Conservation (phyloP, 2,113 vertebrate species). For the Ellobius talpinus region DNA sequence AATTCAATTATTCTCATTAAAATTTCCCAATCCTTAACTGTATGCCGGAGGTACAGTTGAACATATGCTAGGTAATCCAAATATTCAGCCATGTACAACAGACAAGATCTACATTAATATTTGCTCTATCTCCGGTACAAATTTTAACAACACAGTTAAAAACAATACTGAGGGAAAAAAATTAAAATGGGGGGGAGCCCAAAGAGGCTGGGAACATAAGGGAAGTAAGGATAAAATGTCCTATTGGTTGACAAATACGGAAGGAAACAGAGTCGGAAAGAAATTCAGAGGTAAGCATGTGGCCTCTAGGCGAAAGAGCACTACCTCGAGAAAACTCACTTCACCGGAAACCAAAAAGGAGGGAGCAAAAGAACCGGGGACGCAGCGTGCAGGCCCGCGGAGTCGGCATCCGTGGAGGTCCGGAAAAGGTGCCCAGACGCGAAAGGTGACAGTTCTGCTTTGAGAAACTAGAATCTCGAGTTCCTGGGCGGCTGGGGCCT, state of each 20-base stretch:
- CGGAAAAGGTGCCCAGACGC: neutral
- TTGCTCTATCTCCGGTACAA: neutral
- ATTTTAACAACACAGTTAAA: neutral
- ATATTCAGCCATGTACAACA: neutral
- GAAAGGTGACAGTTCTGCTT: neutral
- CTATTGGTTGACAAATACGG: neutral
- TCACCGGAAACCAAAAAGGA: neutral
- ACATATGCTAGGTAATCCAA: neutral
- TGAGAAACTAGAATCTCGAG: neutral
- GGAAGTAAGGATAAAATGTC: neutral
- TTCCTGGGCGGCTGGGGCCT: neutral
- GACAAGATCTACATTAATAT: neutral
- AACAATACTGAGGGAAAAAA: neutral
- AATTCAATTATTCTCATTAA: neutral
- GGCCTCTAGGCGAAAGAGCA: neutral
- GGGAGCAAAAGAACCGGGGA: neutral
- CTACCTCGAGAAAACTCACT: constrained; percentile 1
- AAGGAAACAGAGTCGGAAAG: neutral
- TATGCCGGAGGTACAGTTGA: neutral
- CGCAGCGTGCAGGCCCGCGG: neutral
- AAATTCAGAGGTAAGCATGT: neutral
- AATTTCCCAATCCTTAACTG: neutral
- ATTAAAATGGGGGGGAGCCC: neutral
- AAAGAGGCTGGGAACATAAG: neutral
- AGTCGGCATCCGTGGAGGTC: neutral